Evolutionary conservation across 2,113 vertebrate genomes (phyloP), one percentile per base, ranked within the genome.

Genomic region (Spea multiplicata): DNA sequence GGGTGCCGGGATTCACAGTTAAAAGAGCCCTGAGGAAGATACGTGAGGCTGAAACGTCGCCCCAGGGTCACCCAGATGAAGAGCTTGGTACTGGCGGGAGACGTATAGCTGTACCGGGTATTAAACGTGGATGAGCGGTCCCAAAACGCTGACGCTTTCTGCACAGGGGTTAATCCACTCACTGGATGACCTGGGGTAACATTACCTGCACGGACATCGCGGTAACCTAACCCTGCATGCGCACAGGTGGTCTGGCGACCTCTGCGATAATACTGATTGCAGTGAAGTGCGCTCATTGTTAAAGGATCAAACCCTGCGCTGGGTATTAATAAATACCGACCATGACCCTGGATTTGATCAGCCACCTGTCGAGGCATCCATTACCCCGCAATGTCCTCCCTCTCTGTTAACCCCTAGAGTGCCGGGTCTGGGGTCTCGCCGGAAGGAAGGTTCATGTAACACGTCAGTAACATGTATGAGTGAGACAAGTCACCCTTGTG

Each of bases 201-300:
- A 52, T 78, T 53, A 62, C 76, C 69, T 71, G 69, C 8, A 10
- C 6, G 61, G 76, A 78, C 68, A 62, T 62, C 13, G 14, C 45
- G 7, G 76, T 53, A 78, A 78, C 59, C 12, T 78, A 71, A 78
- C 55, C 68, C 5, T 10, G 46, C 46, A 30, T 53, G 47, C 14
- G 45, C 61, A 10, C 69, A 78, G 76, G 76, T 78, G 76, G 76
- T 78, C 76, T 71, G 67, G 71, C 64, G 68, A 78, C 64, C 76
- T 78, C 44, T 72, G 49, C 76, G 64, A 64, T 74, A 61, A 74
- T 74, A 61, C 64, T 74, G 57, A 67, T 13, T 49, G 52, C 30
- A 50, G 46, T 78, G 68, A 78, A 78, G 76, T 78, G 76, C 72
- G 55, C 57, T 66, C 76, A 71, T 78, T 78, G 76, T 78, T 78